These are phyloP conservation scores for Phaonia tiefii DNA, from an alignment of 2,888 invertebrate genomes.

Conservation along the genomic window DNA sequence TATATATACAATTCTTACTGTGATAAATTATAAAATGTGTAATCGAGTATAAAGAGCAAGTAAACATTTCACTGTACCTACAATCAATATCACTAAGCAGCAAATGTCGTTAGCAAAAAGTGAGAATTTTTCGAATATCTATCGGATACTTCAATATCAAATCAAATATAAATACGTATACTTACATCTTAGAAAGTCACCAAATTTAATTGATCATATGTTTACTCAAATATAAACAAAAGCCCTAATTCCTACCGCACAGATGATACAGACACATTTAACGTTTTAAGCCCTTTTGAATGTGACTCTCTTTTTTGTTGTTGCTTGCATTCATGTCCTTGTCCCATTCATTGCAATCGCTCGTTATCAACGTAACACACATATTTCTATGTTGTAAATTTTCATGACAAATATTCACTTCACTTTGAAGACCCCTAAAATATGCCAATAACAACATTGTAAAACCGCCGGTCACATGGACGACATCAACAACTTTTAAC, in stretches of 20 bases:
- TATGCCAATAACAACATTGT: conserved; percentile 67
- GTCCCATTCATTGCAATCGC: neutral
- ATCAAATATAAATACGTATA: too few species aligned
- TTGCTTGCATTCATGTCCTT: neutral
- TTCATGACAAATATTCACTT: conserved; percentile 67
- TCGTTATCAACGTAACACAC: conserved; percentile 59
- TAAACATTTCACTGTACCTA: too few species aligned
- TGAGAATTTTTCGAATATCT: conserved; percentile 26
- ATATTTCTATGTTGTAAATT: conserved; percentile 65
- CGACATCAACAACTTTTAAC: conserved; percentile 52
- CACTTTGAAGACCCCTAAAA: conserved; percentile 63
- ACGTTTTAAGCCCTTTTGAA: too few species aligned
- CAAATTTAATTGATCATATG: neutral
- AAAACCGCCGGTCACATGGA: conserved; percentile 49
- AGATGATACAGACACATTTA: too few species aligned
- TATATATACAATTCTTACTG: too few species aligned
- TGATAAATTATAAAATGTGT: too few species aligned
- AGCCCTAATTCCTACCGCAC: too few species aligned
- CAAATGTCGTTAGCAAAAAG: conserved; percentile 45
- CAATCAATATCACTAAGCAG: too few species aligned
- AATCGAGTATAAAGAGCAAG: too few species aligned
- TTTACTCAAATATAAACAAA: neutral
- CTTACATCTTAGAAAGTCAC: too few species aligned
- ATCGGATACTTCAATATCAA: conserved; percentile 37
- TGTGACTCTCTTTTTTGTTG: too few species aligned